Evolutionary conservation across 1,140 invertebrate genomes (phyloP).

Genomic region (Drosophila lacteicornis): DNA sequence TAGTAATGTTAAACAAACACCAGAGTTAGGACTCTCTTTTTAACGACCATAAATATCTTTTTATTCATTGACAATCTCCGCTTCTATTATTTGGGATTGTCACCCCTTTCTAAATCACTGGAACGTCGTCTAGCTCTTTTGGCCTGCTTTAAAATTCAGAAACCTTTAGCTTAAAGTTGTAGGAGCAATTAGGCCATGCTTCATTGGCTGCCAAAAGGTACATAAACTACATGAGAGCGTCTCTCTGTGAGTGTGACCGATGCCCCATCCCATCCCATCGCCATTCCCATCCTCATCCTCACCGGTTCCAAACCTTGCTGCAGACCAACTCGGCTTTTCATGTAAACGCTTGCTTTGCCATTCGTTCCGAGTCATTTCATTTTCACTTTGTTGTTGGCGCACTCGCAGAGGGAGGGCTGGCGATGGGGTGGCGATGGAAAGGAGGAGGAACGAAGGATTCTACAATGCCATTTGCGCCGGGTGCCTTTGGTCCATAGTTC

Average conservation of each 20-base stretch:
- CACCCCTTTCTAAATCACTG: background rate
- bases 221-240: conserved; percentile 64
- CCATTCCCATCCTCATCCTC: conserved; percentile 1
- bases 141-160: conserved; percentile 40
- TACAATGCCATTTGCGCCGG: conserved; percentile 59
- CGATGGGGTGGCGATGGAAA: background rate
- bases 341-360: conserved; percentile 81
- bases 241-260: conserved; percentile 33
- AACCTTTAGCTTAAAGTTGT: conserved; percentile 59
- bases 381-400: conserved; percentile 80
- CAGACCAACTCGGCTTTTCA: conserved; percentile 54
- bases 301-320: conserved; percentile 11
- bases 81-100: no score
- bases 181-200: conserved; percentile 72
- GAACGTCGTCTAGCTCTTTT: background rate
- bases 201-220: conserved; percentile 78
- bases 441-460: conserved; percentile 24
- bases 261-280: background rate
- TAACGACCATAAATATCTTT: background rate
- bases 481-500: conserved; percentile 70
- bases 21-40: background rate
- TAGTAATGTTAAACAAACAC: background rate
- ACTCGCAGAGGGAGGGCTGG: conserved; percentile 27
- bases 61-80: background rate
- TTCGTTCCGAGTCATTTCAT: conserved; percentile 83